These are phyloP conservation scores for Onychomys leucogaster DNA, from an alignment of 2,797 vertebrate genomes.

Conservation along the genomic window DNA sequence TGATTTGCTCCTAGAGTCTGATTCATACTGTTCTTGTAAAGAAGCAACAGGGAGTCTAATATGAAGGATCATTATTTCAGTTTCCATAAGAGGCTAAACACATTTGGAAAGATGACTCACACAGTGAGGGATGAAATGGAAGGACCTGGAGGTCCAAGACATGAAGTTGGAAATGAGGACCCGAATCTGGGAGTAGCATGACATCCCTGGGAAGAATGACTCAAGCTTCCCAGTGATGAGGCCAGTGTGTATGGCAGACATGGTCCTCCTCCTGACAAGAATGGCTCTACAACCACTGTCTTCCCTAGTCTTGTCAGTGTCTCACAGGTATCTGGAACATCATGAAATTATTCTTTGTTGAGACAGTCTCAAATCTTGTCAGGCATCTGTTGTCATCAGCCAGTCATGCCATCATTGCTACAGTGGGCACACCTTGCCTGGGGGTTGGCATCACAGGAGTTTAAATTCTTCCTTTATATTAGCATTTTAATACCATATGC, in stretches of 20 bases:
- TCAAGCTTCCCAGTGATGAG: neutral
- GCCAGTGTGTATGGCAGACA: neutral
- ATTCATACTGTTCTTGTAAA: neutral
- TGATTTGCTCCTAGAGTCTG: slow-evolving; percentile 11
- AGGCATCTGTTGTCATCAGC: neutral
- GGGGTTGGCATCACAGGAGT: neutral
- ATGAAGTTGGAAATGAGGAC: neutral
- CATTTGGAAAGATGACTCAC: neutral
- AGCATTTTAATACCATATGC: neutral
- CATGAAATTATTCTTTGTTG: neutral
- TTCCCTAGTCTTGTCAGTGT: neutral
- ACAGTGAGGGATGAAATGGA: neutral
- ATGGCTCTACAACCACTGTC: neutral
- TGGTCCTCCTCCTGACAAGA: neutral
- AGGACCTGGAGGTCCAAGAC: neutral
- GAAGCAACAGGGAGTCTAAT: neutral
- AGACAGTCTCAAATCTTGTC: neutral
- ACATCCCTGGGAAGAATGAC: neutral
- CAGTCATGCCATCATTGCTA: neutral
- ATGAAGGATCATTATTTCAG: neutral
- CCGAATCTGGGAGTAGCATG: neutral
- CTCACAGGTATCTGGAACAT: neutral
- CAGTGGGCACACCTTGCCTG: neutral
- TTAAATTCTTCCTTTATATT: slow-evolving; percentile 24
- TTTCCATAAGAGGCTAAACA: neutral